These are phyloP conservation scores for Automeris io DNA, from an alignment of 2,888 invertebrate genomes.

Conservation along the genomic window DNA sequence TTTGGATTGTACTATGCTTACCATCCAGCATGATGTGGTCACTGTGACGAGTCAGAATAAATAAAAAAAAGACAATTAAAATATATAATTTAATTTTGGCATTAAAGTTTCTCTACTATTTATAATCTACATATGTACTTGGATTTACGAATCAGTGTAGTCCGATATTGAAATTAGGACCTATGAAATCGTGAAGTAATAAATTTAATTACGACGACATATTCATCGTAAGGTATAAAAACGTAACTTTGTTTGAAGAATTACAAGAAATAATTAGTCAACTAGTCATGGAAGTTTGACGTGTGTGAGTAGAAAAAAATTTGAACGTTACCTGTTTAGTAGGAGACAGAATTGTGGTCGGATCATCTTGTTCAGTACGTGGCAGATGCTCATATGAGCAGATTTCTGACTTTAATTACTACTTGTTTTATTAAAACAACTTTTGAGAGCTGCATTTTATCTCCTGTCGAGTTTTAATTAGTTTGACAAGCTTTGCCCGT, in stretches of 20 bases:
- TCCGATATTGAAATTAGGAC: too few relatives aligned
- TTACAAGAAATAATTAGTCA: not conserved
- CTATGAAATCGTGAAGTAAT: too few relatives aligned
- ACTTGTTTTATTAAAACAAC: slow-evolving; percentile 11
- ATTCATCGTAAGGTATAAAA: not conserved
- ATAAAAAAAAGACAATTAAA: too few relatives aligned
- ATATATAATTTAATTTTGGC: too few relatives aligned
- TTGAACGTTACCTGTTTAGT: slow-evolving; percentile 27
- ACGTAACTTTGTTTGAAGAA: not conserved
- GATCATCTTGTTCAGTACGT: slow-evolving; percentile 26
- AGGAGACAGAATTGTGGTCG: slow-evolving; percentile 27
- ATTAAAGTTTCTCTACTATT: too few relatives aligned
- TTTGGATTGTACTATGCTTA: too few relatives aligned
- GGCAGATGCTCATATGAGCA: slow-evolving; percentile 32
- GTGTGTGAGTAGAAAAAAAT: slow-evolving; percentile 18
- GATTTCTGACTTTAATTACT: slow-evolving; percentile 31
- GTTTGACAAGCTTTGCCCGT: slow-evolving; percentile 5
- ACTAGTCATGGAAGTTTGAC: not conserved
- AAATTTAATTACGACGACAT: too few relatives aligned
- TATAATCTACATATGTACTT: too few relatives aligned
- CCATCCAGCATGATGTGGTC: too few relatives aligned
- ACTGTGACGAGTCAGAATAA: too few relatives aligned
- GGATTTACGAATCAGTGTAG: too few relatives aligned
- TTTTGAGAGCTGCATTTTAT: slow-evolving; percentile 7
- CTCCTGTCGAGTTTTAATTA: slow-evolving; percentile 10